Percentiles rank a stretch among this genome's conserved stretches.
phyloP scores from a whole-genome alignment of 92 coral and sea anemone genomes.

The Heteractis magnifica region DNA sequence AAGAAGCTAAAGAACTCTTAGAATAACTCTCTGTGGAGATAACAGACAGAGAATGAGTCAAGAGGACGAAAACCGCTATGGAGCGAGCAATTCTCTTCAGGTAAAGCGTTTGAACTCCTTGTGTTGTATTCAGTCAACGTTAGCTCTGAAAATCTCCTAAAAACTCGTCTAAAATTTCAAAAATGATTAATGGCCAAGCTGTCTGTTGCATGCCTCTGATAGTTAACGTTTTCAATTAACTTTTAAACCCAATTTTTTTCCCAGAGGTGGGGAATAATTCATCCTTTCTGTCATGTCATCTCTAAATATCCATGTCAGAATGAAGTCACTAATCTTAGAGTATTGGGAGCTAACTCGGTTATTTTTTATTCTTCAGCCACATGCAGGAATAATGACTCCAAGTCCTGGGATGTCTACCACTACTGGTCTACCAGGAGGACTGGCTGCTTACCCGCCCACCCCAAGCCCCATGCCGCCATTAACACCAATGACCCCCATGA shows the following conservation, averaged over 20 bases:
- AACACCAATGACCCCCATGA: constrained; percentile 96
- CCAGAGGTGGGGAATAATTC: too few species aligned
- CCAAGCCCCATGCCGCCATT: constrained; percentile 96
- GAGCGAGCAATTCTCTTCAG: constrained; percentile 20
- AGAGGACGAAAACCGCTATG: constrained; percentile 43
- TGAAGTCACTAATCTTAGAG: background rate
- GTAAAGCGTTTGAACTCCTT: background rate
- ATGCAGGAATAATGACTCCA: constrained; percentile 63
- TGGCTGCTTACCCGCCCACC: constrained; percentile 82
- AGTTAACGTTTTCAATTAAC: too few species aligned
- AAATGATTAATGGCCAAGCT: background rate
- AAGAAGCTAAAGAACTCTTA: background rate
- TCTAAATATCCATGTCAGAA: background rate
- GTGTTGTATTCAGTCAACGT: background rate
- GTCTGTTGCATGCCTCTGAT: background rate
- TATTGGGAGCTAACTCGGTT: background rate
- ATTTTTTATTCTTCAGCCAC: constrained; percentile 43
- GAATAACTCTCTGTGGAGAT: background rate
- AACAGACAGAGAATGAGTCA: constrained; percentile 22
- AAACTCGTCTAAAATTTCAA: background rate
- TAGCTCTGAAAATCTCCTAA: too few species aligned
- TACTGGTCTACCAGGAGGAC: constrained; percentile 81
- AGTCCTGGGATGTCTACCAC: constrained; percentile 86
- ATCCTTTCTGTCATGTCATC: background rate
- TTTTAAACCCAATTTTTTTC: too few species aligned